Conservation (phyloP, 2,113 vertebrate species). For the Lampris incognitus region DNA sequence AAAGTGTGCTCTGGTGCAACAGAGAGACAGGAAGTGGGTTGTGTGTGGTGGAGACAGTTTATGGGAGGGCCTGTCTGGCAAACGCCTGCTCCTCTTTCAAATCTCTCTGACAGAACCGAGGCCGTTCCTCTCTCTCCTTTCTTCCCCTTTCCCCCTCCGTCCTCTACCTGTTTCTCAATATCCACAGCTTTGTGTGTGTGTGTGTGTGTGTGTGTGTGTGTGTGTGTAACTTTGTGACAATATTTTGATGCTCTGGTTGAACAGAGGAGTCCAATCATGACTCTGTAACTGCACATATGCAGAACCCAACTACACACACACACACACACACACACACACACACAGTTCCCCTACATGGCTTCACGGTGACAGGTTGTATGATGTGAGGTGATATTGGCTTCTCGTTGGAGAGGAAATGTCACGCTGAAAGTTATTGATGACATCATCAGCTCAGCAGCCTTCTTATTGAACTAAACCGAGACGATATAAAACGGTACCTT, state of each 20-base stretch:
- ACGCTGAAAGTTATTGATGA: conserved; percentile 42
- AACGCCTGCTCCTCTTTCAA: conserved; percentile 77
- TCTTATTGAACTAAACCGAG: conserved; percentile 19
- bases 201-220: background rate
- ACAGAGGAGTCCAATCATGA: too few species aligned
- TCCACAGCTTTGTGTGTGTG: conserved; percentile 15
- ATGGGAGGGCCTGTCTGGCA: conserved; percentile 84
- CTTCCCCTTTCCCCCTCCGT: background rate
- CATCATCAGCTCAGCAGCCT: conserved; percentile 20
- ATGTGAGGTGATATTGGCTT: conserved; percentile 35
- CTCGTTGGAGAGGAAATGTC: conserved; percentile 51
- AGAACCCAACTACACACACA: background rate
- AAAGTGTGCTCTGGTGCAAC: conserved; percentile 66
- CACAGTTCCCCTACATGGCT: conserved; percentile 17
- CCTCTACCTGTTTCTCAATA: conserved; percentile 37
- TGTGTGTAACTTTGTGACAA: background rate
- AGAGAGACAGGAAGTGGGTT: conserved; percentile 87
- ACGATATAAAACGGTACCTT: conserved; percentile 21
- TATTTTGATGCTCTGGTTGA: background rate
- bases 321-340: conserved; percentile 12
- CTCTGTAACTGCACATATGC: too few species aligned
- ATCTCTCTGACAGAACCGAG: conserved; percentile 19
- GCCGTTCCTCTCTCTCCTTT: conserved; percentile 12
- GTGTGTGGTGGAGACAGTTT: conserved; percentile 81
- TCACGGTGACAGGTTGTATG: conserved; percentile 39